A percentile compares a stretch with the other conserved stretches of the same genome.
phyloP scores from a whole-genome alignment of 2,888 invertebrate genomes.

The Drosophila melanocephala region DNA sequence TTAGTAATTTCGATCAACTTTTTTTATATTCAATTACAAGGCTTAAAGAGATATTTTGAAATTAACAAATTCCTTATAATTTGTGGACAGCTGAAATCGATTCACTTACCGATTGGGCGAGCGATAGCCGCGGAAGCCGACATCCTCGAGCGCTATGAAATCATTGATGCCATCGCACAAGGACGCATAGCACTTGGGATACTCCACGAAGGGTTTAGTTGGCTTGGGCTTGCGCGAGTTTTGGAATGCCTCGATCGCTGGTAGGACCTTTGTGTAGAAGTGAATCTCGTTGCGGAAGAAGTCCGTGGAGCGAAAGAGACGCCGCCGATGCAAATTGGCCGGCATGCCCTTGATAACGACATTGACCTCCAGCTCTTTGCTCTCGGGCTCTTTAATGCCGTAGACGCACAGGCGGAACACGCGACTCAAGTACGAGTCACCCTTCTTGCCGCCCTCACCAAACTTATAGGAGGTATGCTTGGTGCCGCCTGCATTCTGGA shows the following conservation, averaged over 20 bases:
- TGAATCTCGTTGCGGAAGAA: conserved; percentile 90
- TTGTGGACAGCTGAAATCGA: not conserved
- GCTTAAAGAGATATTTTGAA: too few relatives aligned
- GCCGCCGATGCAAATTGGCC: conserved; percentile 87
- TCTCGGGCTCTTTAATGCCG: conserved; percentile 79
- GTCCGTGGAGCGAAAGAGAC: conserved; percentile 88
- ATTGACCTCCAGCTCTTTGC: conserved; percentile 84
- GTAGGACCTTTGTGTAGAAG: conserved; percentile 87
- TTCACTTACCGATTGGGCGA: conserved; percentile 82
- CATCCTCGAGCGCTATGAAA: conserved; percentile 87
- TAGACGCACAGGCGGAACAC: conserved; percentile 87
- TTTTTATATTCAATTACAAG: too few relatives aligned
- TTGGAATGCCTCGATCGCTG: conserved; percentile 83
- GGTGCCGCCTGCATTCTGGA: conserved; percentile 82
- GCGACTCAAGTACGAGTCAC: conserved; percentile 90
- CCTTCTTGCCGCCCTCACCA: conserved; percentile 86
- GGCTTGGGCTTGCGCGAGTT: conserved; percentile 66
- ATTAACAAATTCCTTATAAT: not conserved
- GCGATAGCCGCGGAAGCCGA: conserved; percentile 85
- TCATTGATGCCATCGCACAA: conserved; percentile 87
- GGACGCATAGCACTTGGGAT: conserved; percentile 86
- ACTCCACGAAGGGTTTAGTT: conserved; percentile 86
- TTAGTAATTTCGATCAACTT: not conserved
- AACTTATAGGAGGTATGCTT: conserved; percentile 85
- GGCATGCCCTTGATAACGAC: conserved; percentile 90